phyloP scores from a whole-genome alignment of 1,140 invertebrate species.

The Maniola jurtina region DNA sequence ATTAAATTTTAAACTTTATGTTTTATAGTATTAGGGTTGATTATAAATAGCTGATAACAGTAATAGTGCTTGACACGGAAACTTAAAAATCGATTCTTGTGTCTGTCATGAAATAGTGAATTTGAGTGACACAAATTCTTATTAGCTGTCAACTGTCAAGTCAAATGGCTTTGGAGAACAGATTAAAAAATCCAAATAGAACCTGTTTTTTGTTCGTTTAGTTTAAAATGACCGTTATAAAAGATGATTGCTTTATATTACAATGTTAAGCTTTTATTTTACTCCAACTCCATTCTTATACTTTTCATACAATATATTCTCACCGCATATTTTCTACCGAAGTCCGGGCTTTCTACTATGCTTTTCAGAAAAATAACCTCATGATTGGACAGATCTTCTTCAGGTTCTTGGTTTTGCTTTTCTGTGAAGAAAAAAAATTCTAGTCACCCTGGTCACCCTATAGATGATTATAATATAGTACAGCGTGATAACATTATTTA shows the following conservation, averaged over 20 bases:
- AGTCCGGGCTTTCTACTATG: slow-evolving; percentile 76
- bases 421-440: slow-evolving; percentile 36
- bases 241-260: too few species aligned
- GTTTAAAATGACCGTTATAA: too few species aligned
- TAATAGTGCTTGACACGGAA: slow-evolving; percentile 19
- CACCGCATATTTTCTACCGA: slow-evolving; percentile 63
- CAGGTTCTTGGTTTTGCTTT: slow-evolving; percentile 64
- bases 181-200: too few species aligned
- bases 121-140: too few species aligned
- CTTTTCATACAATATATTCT: slow-evolving; percentile 10
- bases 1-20: slow-evolving; percentile 29
- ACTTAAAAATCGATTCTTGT: slow-evolving; percentile 1
- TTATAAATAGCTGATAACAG: slow-evolving; percentile 20
- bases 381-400: slow-evolving; percentile 74
- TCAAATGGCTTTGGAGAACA: too few species aligned
- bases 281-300: too few species aligned
- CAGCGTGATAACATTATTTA: neutral
- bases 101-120: too few species aligned
- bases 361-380: slow-evolving; percentile 76
- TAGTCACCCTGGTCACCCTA: too few species aligned
- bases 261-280: too few species aligned
- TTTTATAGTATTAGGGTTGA: neutral
- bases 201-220: too few species aligned
- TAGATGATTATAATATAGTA: too few species aligned
- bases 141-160: too few species aligned